Evolutionary conservation across 1,140 invertebrate species (phyloP), one percentile per base, ranked within the genome.

Genomic region (Oncopodura yosiiana): DNA sequence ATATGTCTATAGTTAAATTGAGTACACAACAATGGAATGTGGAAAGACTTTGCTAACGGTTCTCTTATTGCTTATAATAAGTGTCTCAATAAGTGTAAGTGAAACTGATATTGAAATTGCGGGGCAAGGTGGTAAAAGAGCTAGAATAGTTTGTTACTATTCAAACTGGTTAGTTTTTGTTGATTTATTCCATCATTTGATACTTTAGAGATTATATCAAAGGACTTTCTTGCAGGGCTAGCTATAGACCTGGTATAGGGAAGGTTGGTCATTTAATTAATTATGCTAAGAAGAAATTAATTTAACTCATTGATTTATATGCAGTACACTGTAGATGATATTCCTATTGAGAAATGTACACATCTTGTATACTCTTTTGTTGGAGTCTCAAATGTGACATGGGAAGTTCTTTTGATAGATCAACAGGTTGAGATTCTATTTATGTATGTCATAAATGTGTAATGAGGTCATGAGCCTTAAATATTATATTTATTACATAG

Each of bases 91-190:
- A 9, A 12, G 11, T 19, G 19, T 16, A n/a, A 14, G 43, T 27
- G 5, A 24, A 3, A 34, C 32, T 3, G 53, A 55, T 32, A 43
- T 18, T 12, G 4, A 29, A 14, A 43, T 38, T 39, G 29, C 45
- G 27, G 59, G 59, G 1, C 39, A 53, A 29, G 59, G 41, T 11
- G 69, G 51, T 53, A 66, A 69, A 27, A 66, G 68, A 62, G 75
- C 79, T 11, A 77, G 82, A 67, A 77, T 87, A 43, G 83, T 86
- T 24, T 92, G 87, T 66, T 92, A 92, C 74, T 92, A 88, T 72
- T 84, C 66, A 89, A 88, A 34, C n/a, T 34, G 32, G n/a, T 34
- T n/a, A 34, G 8, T 8, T 9, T n/a, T 34, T 34, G 32, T 9
- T 8, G 32, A 8, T 34, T 9, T 34, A n/a, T 8, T 34, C n/a